These are phyloP conservation scores for Drosophila sturtevanti DNA, from an alignment of 1,140 invertebrate genomes.

Conservation along the genomic window DNA sequence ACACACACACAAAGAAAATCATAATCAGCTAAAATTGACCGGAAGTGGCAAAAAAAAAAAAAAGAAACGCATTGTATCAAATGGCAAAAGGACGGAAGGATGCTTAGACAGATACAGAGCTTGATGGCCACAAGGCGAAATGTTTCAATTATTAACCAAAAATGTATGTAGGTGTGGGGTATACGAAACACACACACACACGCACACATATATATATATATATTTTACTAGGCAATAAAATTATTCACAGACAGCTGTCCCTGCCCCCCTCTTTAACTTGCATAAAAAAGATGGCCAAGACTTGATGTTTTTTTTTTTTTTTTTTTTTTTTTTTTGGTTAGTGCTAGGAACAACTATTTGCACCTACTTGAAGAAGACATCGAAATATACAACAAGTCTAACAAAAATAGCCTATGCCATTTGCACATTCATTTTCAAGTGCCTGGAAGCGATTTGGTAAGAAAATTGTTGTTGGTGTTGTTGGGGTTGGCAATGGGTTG, in stretches of 20 bases:
- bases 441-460: not conserved
- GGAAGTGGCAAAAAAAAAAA: not conserved
- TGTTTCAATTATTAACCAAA: constrained; percentile 6
- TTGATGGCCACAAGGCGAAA: not conserved
- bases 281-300: not conserved
- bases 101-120: not conserved
- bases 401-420: constrained; percentile 1
- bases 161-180: not conserved
- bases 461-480: constrained; percentile 2
- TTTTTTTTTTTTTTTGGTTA: not conserved
- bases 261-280: not conserved
- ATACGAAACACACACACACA: too few relatives aligned
- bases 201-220: not conserved
- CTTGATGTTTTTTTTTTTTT: not conserved
- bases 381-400: not conserved
- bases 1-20: constrained; percentile 11
- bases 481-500: not conserved
- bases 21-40: constrained; percentile 2
- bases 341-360: not conserved
- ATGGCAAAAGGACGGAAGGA: not conserved
- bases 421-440: constrained; percentile 8
- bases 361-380: not conserved
- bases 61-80: not conserved
- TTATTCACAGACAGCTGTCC: not conserved
- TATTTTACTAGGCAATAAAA: constrained; percentile 1